These are phyloP conservation scores for Papilio polytes DNA, from an alignment of 1,140 invertebrate genomes.

Conservation along the genomic window DNA sequence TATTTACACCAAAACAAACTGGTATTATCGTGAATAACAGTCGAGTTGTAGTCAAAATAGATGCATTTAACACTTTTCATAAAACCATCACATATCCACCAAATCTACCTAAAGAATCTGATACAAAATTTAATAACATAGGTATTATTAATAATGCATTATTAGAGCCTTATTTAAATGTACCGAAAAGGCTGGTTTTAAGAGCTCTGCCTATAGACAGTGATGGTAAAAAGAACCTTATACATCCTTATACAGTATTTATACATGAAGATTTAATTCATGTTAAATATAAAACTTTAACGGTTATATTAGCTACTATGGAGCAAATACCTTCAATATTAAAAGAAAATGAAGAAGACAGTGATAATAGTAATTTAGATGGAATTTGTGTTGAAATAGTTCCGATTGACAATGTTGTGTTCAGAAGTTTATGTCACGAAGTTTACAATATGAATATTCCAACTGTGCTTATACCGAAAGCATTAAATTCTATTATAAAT, in stretches of 20 bases:
- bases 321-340: constrained; percentile 68
- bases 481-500: constrained; percentile 76
- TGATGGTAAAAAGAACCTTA: constrained; percentile 76
- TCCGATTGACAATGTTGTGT: constrained; percentile 70
- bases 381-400: constrained; percentile 78
- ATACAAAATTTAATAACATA: constrained; percentile 66
- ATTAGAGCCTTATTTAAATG: constrained; percentile 66
- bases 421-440: constrained; percentile 70
- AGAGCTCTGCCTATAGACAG: constrained; percentile 72
- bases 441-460: constrained; percentile 76
- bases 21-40: constrained; percentile 73
- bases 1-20: constrained; percentile 75
- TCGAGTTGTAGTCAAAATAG: constrained; percentile 71
- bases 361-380: constrained; percentile 58
- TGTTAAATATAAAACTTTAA: constrained; percentile 62
- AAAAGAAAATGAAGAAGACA: constrained; percentile 57
- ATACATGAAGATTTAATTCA: constrained; percentile 73
- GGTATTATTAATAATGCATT: constrained; percentile 68
- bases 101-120: constrained; percentile 51
- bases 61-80: constrained; percentile 69
- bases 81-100: constrained; percentile 43
- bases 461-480: constrained; percentile 75
- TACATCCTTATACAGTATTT: constrained; percentile 78
- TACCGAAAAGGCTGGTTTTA: constrained; percentile 62
- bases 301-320: constrained; percentile 73